Evolutionary conservation across 2,797 vertebrate species (phyloP).

Genomic region (Cyclura pinguis): DNA sequence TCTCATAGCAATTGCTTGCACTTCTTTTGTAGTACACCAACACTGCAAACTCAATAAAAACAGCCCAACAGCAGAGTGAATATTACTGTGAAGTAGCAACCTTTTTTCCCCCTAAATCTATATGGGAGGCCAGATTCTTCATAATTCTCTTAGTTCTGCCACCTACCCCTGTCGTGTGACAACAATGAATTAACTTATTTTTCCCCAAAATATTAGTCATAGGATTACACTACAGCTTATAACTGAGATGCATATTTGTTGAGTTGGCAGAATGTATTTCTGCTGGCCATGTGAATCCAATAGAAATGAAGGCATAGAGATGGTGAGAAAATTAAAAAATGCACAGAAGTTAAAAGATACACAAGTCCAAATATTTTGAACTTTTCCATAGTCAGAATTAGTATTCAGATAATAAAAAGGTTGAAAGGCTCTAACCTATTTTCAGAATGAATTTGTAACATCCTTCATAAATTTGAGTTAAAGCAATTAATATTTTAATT

Average conservation of each 20-base stretch:
- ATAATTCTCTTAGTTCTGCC: neutral
- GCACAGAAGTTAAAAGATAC: neutral
- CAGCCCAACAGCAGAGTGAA: neutral
- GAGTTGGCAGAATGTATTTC: neutral
- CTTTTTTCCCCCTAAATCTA: neutral
- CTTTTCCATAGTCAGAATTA: neutral
- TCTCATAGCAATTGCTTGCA: neutral
- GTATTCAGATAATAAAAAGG: neutral
- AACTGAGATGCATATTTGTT: conserved; percentile 13
- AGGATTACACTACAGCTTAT: neutral
- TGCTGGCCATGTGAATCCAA: neutral
- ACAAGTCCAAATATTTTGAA: neutral
- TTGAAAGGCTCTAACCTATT: neutral
- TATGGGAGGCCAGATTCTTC: neutral
- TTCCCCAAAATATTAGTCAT: neutral
- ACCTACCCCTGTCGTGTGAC: neutral
- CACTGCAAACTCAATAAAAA: neutral
- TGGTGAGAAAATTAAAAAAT: neutral
- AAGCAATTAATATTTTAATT: conserved; percentile 3
- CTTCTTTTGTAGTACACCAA: too few species aligned
- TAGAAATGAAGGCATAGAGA: neutral
- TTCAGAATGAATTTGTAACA: neutral
- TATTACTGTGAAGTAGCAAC: neutral
- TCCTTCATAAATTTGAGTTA: conserved; percentile 2
- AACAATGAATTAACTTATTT: neutral